Percentiles rank a stretch among this genome's conserved stretches.
Evolutionary conservation across 2,797 vertebrate species (phyloP).

Genomic region (Chelmon rostratus): DNA sequence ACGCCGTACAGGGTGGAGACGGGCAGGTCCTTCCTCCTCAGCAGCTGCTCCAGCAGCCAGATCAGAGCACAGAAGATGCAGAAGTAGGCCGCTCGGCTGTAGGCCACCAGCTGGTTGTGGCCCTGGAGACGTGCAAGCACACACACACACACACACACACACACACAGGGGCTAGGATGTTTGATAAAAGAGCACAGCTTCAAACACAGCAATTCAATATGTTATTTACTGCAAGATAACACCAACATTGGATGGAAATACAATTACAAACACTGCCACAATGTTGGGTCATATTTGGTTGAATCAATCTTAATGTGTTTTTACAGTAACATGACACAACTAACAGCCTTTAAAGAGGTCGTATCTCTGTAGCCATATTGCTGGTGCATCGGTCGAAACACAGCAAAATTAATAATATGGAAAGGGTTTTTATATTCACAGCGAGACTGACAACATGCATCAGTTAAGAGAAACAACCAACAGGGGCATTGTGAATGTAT

Average conservation of each 20-base stretch:
- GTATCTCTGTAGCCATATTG: neutral
- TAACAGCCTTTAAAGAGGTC: neutral
- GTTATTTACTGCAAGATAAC: neutral
- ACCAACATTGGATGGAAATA: neutral
- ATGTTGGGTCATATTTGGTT: neutral
- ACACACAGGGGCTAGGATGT: constrained; percentile 5
- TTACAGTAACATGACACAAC: neutral
- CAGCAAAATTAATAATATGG: neutral
- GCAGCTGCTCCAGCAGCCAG: constrained; percentile 93
- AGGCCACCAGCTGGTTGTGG: constrained; percentile 96
- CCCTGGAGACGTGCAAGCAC: constrained; percentile 85
- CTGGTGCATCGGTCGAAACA: constrained; percentile 2
- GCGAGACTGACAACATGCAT: neutral
- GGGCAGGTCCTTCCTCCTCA: constrained; percentile 88
- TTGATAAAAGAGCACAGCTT: neutral
- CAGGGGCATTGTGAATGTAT: no score
- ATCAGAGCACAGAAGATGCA: constrained; percentile 96
- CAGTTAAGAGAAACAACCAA: neutral
- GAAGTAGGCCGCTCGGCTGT: constrained; percentile 97
- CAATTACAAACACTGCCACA: neutral
- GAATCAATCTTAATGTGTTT: neutral
- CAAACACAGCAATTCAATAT: neutral
- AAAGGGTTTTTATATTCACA: neutral
- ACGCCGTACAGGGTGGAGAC: constrained; percentile 91
- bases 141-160: constrained; percentile 22